Percentiles rank a stretch among this genome's conserved stretches.
Evolutionary conservation across 2,113 vertebrate genomes (phyloP).

Genomic region (Uria lomvia): DNA sequence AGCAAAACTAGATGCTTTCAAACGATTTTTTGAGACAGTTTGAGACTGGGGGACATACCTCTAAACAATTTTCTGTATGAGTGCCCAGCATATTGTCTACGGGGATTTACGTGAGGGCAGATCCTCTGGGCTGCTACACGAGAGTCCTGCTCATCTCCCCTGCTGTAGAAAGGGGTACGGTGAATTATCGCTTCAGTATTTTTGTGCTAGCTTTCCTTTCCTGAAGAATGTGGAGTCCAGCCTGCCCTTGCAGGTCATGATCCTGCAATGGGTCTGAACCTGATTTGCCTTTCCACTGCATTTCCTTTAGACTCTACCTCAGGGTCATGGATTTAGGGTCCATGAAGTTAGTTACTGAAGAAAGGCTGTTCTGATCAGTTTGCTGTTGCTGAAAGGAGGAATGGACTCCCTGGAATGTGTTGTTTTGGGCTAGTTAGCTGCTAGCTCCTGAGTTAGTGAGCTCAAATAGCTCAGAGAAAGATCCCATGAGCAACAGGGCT

Average conservation of each 20-base stretch:
- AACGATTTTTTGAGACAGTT: not conserved
- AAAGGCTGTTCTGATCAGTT: not conserved
- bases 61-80: not conserved
- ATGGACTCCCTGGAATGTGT: not conserved
- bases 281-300: not conserved
- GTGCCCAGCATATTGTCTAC: not conserved
- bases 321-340: not conserved
- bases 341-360: not conserved
- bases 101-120: accelerated
- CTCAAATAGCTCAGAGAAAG: not conserved
- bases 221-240: not conserved
- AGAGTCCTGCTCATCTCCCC: not conserved
- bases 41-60: not conserved
- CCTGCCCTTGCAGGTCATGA: not conserved
- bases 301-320: not conserved
- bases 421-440: not conserved
- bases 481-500: not conserved
- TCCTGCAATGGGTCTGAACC: not conserved
- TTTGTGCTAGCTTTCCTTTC: not conserved
- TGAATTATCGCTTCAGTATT: not conserved
- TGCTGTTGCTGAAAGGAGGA: not conserved
- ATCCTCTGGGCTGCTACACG: not conserved
- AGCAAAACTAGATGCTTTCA: not conserved
- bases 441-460: not conserved
- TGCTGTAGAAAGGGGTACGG: not conserved